Conservation (phyloP, 2,113 vertebrate genomes). For the Vimba vimba region DNA sequence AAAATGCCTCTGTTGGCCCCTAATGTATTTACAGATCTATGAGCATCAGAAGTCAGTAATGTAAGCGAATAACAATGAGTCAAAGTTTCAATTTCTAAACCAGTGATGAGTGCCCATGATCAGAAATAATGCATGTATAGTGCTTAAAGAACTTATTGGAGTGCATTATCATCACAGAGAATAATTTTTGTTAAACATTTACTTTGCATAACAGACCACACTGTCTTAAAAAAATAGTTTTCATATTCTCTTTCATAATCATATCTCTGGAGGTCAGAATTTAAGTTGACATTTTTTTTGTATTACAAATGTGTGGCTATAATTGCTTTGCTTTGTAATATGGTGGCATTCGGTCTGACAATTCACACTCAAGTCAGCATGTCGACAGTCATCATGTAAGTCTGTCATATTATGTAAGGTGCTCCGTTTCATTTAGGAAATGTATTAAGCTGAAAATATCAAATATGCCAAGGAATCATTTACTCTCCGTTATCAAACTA, state of each 20-base stretch:
- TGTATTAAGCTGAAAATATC: background rate
- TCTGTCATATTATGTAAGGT: background rate
- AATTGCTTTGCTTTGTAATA: slow-evolving; percentile 11
- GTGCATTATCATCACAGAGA: background rate
- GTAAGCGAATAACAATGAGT: background rate
- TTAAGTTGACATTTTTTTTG: background rate
- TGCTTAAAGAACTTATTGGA: background rate
- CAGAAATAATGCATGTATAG: background rate
- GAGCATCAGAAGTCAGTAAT: background rate
- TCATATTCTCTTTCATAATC: no score
- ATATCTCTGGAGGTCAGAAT: slow-evolving; percentile 2
- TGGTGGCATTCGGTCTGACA: background rate
- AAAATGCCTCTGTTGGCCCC: background rate
- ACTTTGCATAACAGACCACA: background rate
- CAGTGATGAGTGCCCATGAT: background rate
- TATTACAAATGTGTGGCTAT: background rate
- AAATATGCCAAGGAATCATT: slow-evolving; percentile 8
- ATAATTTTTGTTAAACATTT: background rate
- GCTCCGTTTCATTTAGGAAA: background rate
- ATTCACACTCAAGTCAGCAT: slow-evolving; percentile 6
- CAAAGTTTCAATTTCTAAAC: background rate
- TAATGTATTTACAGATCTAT: background rate
- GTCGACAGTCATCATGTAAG: background rate
- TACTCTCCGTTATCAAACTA: background rate
- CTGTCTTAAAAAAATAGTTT: background rate